Evolutionary conservation across 2,113 vertebrate genomes (phyloP), one percentile per base, ranked within the genome.

Genomic region (Mola mola): DNA sequence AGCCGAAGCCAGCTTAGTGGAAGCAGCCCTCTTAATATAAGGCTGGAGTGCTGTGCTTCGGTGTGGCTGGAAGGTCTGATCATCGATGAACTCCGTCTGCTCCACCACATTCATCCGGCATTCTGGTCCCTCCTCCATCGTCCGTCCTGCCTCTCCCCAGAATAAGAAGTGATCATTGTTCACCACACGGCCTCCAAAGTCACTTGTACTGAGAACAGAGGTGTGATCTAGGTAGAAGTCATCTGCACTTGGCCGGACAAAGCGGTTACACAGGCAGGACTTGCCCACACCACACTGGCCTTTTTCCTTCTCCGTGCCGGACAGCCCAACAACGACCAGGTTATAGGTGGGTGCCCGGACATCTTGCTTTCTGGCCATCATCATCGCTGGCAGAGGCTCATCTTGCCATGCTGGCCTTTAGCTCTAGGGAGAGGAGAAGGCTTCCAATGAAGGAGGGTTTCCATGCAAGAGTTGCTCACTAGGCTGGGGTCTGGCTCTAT

Each of bases 331-430:
- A 90, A 98, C 96, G 47, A 95, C 94, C 82, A 99, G 88, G 90
- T 94, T 95, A 89, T 98, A 98, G 93, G 90, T 96, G 94, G 96
- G 95, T 56, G 93, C 59, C 88, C 96, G 95, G 51, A 88, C 94
- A 92, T 99, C 97, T 93, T 98, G 96, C 93, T 99, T 99, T 89
- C 95, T 95, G 81, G 97, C 96, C 96, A 98, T 98, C 94, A 97
- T 99, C 85, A 94, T 95, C 51, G 90, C 86, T 83, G 86, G 73
- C 89, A 83, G 89, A 64, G 73, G 22, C 75, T 91, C 97, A 99
- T 99, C 93, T 93, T 94, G 95, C 87, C 92, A 92, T 92, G 83
- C 83, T 85, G 82, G 72, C 84, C 72, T 51, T 60, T 84, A 84
- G 86, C 87, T 88, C 76, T 84, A 86, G 33, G 84, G 81, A 77